Evolutionary conservation across 1,140 invertebrate genomes (phyloP).

Genomic region (Himalopsyche phryganea): DNA sequence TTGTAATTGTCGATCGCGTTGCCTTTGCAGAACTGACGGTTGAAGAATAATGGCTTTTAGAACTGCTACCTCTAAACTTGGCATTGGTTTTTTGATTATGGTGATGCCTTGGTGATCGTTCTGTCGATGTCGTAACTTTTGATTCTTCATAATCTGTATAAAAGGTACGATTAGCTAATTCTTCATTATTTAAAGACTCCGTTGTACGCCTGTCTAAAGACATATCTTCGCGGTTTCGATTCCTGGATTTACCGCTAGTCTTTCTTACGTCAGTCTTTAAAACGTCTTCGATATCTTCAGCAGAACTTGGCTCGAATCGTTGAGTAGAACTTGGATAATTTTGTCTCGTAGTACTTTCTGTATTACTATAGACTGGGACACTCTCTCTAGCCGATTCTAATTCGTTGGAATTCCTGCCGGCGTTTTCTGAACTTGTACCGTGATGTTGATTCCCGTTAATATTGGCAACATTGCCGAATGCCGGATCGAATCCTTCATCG

Average conservation of each 20-base stretch:
- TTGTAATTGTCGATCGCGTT: no score
- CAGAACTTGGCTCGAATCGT: no score
- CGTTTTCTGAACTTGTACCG: neutral
- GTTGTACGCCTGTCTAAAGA: neutral
- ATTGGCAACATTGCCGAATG: neutral
- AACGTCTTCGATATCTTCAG: no score
- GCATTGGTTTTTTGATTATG: neutral
- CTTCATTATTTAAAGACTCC: neutral
- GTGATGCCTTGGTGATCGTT: constrained; percentile 10
- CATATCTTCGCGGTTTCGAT: neutral
- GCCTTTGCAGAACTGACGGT: no score
- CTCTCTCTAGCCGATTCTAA: neutral
- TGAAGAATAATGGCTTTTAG: no score
- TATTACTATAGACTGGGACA: neutral
- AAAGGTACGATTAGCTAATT: neutral
- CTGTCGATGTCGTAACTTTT: constrained; percentile 7
- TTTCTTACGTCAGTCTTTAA: no score
- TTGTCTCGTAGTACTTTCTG: no score
- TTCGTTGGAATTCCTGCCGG: constrained; percentile 1
- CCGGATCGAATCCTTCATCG: no score
- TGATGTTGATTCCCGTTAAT: neutral
- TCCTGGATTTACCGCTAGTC: neutral
- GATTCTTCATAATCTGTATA: neutral
- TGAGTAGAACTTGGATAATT: no score
- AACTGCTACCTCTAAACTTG: no score